Conservation (phyloP, 2,797 vertebrate species). For the Pitangus sulphuratus region DNA sequence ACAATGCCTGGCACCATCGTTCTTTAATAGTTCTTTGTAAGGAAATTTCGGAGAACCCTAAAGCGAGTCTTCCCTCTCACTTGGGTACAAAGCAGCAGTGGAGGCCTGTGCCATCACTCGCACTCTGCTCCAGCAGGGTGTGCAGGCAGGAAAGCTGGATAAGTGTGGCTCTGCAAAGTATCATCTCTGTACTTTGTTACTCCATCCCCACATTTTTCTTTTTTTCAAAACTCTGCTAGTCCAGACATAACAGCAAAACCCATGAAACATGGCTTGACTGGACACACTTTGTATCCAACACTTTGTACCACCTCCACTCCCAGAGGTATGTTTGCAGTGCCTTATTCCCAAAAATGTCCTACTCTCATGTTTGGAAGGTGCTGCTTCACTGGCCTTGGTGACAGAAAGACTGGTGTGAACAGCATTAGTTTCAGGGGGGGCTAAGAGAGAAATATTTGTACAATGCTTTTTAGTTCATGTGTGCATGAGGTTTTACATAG, state of each 20-base stretch:
- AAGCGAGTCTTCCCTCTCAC: background rate
- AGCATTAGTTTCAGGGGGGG: background rate
- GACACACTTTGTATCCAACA: background rate
- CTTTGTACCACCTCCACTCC: background rate
- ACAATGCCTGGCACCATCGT: background rate
- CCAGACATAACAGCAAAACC: background rate
- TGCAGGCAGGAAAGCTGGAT: background rate
- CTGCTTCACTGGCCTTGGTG: background rate
- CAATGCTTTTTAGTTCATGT: background rate
- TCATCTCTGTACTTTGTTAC: background rate
- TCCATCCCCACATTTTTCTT: background rate
- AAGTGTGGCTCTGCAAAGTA: background rate
- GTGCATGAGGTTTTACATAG: background rate
- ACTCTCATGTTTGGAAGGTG: background rate
- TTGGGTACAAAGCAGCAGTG: background rate
- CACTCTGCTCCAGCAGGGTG: background rate
- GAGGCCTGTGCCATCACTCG: background rate
- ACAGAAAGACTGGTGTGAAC: background rate
- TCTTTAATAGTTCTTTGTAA: background rate
- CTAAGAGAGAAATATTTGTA: background rate
- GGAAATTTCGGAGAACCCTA: background rate
- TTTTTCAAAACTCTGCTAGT: background rate
- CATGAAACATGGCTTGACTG: background rate
- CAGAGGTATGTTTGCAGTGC: background rate
- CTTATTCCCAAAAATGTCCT: background rate